A percentile compares a stretch with the other conserved stretches of the same genome.
These are phyloP conservation scores for Sebastolobus altivelis DNA, from an alignment of 2,797 vertebrate species.

Conservation along the genomic window DNA sequence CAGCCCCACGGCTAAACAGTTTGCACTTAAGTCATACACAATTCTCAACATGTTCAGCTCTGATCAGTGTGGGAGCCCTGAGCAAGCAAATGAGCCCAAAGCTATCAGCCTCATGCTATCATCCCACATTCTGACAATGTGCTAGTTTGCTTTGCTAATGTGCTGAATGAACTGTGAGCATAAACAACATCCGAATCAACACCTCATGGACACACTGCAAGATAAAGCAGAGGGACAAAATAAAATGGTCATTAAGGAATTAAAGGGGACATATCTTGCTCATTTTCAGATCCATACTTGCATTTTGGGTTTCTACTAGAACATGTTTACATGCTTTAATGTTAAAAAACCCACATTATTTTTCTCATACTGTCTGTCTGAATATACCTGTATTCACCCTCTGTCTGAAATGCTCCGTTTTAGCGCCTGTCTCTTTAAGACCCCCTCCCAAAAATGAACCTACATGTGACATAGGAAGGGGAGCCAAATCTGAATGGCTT, in stretches of 20 bases:
- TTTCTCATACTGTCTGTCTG: neutral
- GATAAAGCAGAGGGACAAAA: neutral
- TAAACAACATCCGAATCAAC: neutral
- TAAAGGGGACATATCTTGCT: neutral
- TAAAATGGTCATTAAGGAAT: neutral
- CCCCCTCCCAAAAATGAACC: too few species aligned
- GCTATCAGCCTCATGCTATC: constrained; percentile 3
- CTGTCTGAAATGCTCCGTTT: neutral
- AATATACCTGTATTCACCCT: neutral
- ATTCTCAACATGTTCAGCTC: neutral
- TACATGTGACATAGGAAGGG: too few species aligned
- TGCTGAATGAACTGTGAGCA: neutral
- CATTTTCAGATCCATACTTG: neutral
- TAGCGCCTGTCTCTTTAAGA: too few species aligned
- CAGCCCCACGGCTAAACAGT: constrained; percentile 9
- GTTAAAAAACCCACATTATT: neutral
- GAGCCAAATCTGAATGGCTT: too few species aligned
- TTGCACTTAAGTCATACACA: constrained; percentile 25
- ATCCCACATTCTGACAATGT: constrained; percentile 8
- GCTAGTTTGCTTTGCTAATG: constrained; percentile 21
- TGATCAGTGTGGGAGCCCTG: constrained; percentile 29
- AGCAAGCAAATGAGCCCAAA: constrained; percentile 32
- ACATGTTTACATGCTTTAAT: neutral
- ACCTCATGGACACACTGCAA: neutral
- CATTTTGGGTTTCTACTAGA: neutral